Base-by-base conservation (phyloP, 2,113 vertebrate species). In the Galeopterus variegatus region DNA sequence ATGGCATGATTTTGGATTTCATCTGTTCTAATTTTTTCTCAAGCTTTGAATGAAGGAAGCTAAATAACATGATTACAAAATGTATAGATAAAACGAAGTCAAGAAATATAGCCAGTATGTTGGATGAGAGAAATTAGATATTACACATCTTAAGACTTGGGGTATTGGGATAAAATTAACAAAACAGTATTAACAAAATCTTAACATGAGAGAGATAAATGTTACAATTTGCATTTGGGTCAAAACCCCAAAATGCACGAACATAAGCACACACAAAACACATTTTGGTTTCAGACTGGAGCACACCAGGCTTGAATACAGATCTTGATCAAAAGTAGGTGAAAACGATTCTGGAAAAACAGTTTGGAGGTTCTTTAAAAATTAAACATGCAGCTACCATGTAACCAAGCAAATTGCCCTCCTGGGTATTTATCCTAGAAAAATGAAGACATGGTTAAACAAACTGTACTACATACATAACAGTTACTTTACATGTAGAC, bases 11-110 rank as follows among this genome's bases (percentile, higher is more conserved):
- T 88, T 64, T 62, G 6, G 31, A 9, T 50, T 67, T 91, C 81
- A n/a, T 56, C 28, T 76, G 9, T 50, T 75, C 11, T 64, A 60
- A 28, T 52, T 52, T 79, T 62, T 89, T 58, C 50, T 88, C 17
- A 77, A 60, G n/a, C 14, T 93, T 86, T 79, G 54, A 85, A 88
- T 60, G 24, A 92, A 73, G 64, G 10, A 85, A 84, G 33, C 45
- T 88, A 82, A 90, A 45, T 76, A 87, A 90, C 33, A 93, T 24
- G 33, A 6, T 50, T 87, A 21, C 73, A 85, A 70, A 77, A n/a
- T 19, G 7, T 48, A 64, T 2, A 90, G 69, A 65, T 45, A 90
- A 93, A 87, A 82, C 82, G 12, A 89, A 88, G 13, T 64, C 33
- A 58, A 50, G 18, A 70, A 86, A 28, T 8, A 76, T 17, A 65